Evolutionary conservation across 2,888 invertebrate genomes (phyloP), one percentile per base, ranked within the genome.

Genomic region (Pomacea canaliculata): DNA sequence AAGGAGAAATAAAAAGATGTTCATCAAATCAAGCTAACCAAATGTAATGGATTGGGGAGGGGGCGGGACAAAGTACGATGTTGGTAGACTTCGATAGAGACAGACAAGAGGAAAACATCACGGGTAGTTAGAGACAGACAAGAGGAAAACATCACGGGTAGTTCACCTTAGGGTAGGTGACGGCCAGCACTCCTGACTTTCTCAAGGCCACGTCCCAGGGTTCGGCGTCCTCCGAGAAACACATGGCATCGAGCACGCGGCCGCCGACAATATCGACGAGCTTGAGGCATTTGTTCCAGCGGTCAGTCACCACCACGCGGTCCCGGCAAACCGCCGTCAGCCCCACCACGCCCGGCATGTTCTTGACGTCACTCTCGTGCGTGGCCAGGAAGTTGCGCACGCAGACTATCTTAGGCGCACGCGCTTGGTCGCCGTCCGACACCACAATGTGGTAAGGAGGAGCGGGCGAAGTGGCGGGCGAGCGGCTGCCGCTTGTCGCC

Each of bases 211-310:
- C 60, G 62, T 74, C 74, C 74, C 74, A 74, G 27, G 74, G 74
- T 19, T 74, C 74, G 23, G 74, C 74, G 16, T 60, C 74, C 49
- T 67, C 74, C 13, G 69, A 46, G 18, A 74, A 27, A 10, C 46
- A 19, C 62, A 69, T 48, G 62, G 62, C 69, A 62, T 74, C 74
- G 68, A 74, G 27, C 62, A 74, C 69, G 13, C 74, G 74, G 16
- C 51, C 37, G 13, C 73, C 74, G 4, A 60, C 27, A 46, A 74
- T 69, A 62, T 74, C 74, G 62, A 78, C 51, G n/a, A 78, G 70
- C 62, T 78, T 78, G 37, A 78, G 62, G 70, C 69, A 67, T 70
- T 76, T 76, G 67, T 78, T 78, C 63, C 71, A 78, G 49, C 78
- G 71, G 66, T 78, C 78, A 0, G 73, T 27, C 59, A 78, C 72